Evolutionary conservation across 2,797 vertebrate genomes (phyloP), one percentile per base, ranked within the genome.

Genomic region (Pyrocephalus nanus): DNA sequence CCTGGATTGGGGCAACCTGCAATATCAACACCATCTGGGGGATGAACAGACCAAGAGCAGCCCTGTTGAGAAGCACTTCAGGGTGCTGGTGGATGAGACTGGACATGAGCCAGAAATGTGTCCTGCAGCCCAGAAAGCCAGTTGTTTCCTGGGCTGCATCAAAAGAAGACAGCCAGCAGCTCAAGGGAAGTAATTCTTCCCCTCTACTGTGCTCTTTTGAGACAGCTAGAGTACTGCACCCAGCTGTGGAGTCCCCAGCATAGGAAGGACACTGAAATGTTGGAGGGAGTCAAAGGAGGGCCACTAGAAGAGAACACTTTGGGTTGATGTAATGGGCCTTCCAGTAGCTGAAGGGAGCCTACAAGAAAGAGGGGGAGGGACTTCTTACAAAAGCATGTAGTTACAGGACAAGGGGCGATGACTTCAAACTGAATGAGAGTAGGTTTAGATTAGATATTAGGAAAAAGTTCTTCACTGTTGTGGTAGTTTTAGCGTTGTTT

Each of bases 31-130:
- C 5, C 57, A 12, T 17, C 23, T 50, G 27, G 32, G 23, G 32
- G 42, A 82, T 21, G 23, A 75, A 43, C 19, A 62, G 32, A 69
- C 8, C 54, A 36, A 43, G 64, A 32, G 6, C 20, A 50, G 29
- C 8, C 22, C 42, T 82, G 32, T 15, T 19, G 23, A 43, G 50
- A 57, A 55, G 16, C 20, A 30, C 8, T 45, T 70, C 20, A 1
- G 15, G 1, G 1, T 45, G 36, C 14, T 43, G 13, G 29, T 50
- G 23, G 16, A 4, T 64, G 43, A 29, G 15, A 43, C 13, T 57
- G 48, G 32, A 21, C 6, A 3, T 50, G 50, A 51, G 8, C 25
- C 2, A 1, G 11, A 20, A 8, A 22, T 3, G 29, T 4, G 17
- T 30, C 14, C 43, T 30, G 17, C 23, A 51, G n/a, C 38, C 34